phyloP scores from a whole-genome alignment of 2,888 invertebrate species.

The Cephus spinipes region DNA sequence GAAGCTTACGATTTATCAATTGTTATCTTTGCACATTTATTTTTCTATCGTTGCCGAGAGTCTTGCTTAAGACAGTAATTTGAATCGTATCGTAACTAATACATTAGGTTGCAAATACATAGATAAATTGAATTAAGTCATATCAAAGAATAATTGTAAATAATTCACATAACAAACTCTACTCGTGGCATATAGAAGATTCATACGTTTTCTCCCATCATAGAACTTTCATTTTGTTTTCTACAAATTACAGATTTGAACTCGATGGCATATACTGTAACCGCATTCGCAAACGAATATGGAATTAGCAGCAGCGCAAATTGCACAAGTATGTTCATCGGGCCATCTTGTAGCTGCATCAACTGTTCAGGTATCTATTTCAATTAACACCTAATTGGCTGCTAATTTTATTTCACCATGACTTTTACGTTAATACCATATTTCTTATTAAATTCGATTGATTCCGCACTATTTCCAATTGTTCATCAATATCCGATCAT shows the following conservation, averaged over 20 bases:
- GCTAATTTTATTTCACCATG: not conserved
- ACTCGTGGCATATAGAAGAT: too few species aligned
- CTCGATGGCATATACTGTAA: not conserved
- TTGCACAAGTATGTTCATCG: not conserved
- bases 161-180: not conserved
- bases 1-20: not conserved
- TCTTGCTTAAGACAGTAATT: not conserved
- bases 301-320: not conserved
- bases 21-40: not conserved
- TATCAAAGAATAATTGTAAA: not conserved
- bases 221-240: not conserved
- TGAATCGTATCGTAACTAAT: not conserved
- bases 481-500: not conserved
- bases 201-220: not conserved
- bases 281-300: not conserved
- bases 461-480: not conserved
- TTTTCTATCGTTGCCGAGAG: not conserved
- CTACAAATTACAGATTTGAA: constrained; percentile 6
- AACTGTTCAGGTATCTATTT: not conserved
- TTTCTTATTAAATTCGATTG: not conserved
- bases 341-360: not conserved
- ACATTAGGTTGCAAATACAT: not conserved
- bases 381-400: not conserved
- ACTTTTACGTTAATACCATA: not conserved
- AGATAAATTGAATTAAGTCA: not conserved